Percentiles rank a stretch among this genome's conserved stretches.
phyloP scores from a whole-genome alignment of 2,113 vertebrate genomes.

The Mobula birostris region DNA sequence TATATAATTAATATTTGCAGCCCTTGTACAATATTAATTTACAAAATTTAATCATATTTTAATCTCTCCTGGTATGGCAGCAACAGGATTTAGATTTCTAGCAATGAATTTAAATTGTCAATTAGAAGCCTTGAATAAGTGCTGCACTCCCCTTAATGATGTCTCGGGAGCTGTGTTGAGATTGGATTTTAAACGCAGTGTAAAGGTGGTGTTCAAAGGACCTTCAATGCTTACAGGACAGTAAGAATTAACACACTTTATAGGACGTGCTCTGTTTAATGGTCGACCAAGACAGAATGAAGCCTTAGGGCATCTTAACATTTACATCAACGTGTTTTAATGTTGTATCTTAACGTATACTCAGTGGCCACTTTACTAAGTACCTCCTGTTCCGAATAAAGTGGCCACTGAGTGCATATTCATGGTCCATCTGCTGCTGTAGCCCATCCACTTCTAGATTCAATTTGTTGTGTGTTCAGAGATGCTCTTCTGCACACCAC shows the following conservation, averaged over 20 bases:
- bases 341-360: background rate
- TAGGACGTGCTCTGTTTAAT: background rate
- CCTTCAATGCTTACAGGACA: background rate
- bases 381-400: too few species aligned
- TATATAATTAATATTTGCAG: constrained; percentile 29
- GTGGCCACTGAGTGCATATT: too few species aligned
- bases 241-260: background rate
- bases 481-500: too few species aligned
- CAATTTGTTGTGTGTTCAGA: too few species aligned
- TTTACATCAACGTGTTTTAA: background rate
- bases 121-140: constrained; percentile 8
- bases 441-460: too few species aligned
- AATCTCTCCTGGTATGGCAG: constrained; percentile 24
- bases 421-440: too few species aligned
- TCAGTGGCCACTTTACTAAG: too few species aligned
- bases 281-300: background rate
- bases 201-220: background rate
- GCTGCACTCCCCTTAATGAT: background rate
- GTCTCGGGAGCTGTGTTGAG: background rate
- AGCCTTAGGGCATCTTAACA: background rate
- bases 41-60: constrained; percentile 36
- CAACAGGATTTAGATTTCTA: constrained; percentile 2
- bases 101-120: constrained; percentile 28
- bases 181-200: background rate
- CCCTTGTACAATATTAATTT: constrained; percentile 35